Evolutionary conservation across 2,113 vertebrate genomes (phyloP).

Genomic region (Apodemus sylvaticus): DNA sequence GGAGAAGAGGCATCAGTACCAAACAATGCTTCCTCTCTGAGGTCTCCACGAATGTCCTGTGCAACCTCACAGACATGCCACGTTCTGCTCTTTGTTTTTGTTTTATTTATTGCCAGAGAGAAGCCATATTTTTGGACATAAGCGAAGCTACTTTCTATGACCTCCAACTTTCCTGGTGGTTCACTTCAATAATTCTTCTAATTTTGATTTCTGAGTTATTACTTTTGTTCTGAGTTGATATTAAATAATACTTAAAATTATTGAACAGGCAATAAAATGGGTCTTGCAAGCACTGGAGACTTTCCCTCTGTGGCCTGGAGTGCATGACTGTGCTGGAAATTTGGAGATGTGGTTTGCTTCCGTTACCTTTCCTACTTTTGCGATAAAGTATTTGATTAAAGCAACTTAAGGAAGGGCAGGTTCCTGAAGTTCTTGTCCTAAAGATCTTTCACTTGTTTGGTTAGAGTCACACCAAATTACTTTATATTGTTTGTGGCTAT

Average conservation of each 20-base stretch:
- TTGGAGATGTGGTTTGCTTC: neutral
- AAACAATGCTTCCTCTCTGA: neutral
- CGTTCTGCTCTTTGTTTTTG: neutral
- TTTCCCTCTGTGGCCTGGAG: neutral
- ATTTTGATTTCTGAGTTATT: neutral
- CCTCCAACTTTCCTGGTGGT: neutral
- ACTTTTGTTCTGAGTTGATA: neutral
- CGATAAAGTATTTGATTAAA: neutral
- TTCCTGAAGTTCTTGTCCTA: too few relatives aligned
- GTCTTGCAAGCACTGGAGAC: neutral
- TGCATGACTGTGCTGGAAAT: neutral
- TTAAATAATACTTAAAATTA: neutral
- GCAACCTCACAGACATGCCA: neutral
- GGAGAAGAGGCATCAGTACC: neutral
- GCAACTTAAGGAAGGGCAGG: neutral
- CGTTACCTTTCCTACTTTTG: neutral
- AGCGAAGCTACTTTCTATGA: neutral
- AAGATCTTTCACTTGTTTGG: too few relatives aligned
- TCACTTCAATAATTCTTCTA: constrained; percentile 4
- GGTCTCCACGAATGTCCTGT: neutral
- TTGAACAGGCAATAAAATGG: neutral
- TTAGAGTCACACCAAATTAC: too few relatives aligned
- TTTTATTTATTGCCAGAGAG: neutral
- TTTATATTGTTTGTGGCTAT: too few relatives aligned
- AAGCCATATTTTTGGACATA: neutral